phyloP scores from a whole-genome alignment of 1,140 invertebrate species.

The Papilio dardanus region DNA sequence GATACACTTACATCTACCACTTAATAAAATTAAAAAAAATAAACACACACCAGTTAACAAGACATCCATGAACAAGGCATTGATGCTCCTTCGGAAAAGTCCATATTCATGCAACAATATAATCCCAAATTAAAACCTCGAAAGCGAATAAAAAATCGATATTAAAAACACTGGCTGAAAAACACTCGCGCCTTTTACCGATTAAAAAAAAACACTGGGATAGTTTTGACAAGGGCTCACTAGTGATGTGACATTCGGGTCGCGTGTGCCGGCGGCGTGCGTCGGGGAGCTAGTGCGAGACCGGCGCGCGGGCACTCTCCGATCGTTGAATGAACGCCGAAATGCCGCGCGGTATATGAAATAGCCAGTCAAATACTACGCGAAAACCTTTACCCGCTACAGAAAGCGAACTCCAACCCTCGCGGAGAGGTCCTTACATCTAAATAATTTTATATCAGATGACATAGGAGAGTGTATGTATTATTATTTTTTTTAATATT shows the following conservation, averaged over 20 bases:
- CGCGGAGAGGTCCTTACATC: conserved; percentile 55
- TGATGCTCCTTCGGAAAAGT: conserved; percentile 77
- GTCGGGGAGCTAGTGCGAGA: conserved; percentile 61
- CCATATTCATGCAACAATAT: conserved; percentile 76
- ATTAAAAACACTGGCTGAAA: conserved; percentile 55
- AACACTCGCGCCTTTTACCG: conserved; percentile 52
- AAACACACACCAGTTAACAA: conserved; percentile 79
- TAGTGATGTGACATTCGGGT: conserved; percentile 45
- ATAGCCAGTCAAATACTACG: conserved; percentile 77
- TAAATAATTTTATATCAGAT: conserved; percentile 40
- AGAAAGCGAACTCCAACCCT: conserved; percentile 65
- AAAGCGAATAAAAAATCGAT: conserved; percentile 45
- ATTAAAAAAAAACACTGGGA: conserved; percentile 22
- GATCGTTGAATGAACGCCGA: conserved; percentile 77
- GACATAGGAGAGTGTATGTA: no score
- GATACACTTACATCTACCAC: background rate
- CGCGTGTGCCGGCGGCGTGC: conserved; percentile 62
- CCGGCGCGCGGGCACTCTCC: conserved; percentile 74
- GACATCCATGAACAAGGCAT: conserved; percentile 82
- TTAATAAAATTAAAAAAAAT: conserved; percentile 1
- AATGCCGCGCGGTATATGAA: conserved; percentile 77
- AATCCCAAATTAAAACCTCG: conserved; percentile 53
- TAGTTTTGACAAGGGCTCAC: conserved; percentile 39
- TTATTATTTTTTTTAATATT: no score
- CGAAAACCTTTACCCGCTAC: conserved; percentile 77